A percentile compares a stretch with the other conserved stretches of the same genome.
phyloP scores from a whole-genome alignment of 2,113 vertebrate genomes.

The Urocolius indicus region DNA sequence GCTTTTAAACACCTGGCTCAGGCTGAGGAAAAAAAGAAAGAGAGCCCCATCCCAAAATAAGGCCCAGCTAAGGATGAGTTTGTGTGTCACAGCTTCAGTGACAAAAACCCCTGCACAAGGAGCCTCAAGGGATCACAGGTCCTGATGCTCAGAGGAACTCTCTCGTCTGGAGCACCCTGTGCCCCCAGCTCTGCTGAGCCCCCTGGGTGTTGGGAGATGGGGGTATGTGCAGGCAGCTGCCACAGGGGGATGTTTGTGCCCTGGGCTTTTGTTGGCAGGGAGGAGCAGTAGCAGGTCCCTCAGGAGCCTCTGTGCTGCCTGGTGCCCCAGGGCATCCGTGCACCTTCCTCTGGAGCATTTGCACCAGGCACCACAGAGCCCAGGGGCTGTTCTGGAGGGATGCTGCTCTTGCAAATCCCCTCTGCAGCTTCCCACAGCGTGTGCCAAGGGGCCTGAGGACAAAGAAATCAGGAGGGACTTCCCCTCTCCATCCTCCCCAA shows the following conservation, averaged over 20 bases:
- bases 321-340: not conserved
- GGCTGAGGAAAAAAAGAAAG: not conserved
- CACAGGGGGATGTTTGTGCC: not conserved
- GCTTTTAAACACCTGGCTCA: conserved; percentile 10
- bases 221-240: not conserved
- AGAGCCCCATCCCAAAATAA: not conserved
- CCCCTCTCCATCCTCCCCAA: not conserved
- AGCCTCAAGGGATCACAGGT: not conserved
- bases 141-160: not conserved
- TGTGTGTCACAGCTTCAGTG: not conserved
- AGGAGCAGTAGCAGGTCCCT: conserved; percentile 15
- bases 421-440: not conserved
- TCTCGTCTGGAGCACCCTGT: not conserved
- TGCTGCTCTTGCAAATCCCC: not conserved
- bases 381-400: not conserved
- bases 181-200: not conserved
- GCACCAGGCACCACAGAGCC: not conserved
- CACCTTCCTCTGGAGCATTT: conserved; percentile 31
- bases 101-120: not conserved
- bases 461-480: conserved; percentile 28
- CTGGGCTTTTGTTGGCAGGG: not conserved
- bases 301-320: not conserved
- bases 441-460: conserved; percentile 22
- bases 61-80: not conserved
- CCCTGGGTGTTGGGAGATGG: accelerated